phyloP scores from a whole-genome alignment of 2,797 vertebrate genomes.

The Melopsittacus undulatus region DNA sequence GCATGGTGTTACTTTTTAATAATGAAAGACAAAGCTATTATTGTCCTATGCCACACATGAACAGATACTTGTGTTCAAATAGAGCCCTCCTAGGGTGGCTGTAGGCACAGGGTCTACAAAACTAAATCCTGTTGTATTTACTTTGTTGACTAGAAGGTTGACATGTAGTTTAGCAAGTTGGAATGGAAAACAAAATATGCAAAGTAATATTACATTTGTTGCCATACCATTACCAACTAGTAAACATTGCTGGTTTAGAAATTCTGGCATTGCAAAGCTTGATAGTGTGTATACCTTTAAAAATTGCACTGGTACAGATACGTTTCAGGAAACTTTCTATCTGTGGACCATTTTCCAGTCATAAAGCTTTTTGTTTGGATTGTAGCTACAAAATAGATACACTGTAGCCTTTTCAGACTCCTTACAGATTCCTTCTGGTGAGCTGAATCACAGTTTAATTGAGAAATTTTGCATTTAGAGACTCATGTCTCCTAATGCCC shows the following conservation, averaged over 20 bases:
- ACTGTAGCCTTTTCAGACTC: not conserved
- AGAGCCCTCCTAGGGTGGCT: not conserved
- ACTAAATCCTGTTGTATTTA: not conserved
- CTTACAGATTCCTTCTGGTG: not conserved
- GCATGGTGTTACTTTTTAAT: not conserved
- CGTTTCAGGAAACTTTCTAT: not conserved
- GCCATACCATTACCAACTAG: not conserved
- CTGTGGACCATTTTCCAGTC: not conserved
- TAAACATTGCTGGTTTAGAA: not conserved
- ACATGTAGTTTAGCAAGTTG: not conserved
- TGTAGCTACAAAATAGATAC: not conserved
- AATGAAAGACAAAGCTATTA: not conserved
- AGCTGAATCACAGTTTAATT: not conserved
- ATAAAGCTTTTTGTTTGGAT: not conserved
- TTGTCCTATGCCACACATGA: accelerated
- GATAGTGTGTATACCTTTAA: not conserved
- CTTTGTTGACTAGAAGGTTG: not conserved
- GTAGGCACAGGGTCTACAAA: not conserved
- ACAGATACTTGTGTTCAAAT: not conserved
- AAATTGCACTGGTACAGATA: not conserved
- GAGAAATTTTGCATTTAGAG: not conserved
- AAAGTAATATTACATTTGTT: not conserved
- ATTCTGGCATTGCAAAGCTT: not conserved
- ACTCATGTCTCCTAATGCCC: not conserved
- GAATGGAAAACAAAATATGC: not conserved